phyloP scores from a whole-genome alignment of 2,888 invertebrate species.

The Mesorhabditis belari region DNA sequence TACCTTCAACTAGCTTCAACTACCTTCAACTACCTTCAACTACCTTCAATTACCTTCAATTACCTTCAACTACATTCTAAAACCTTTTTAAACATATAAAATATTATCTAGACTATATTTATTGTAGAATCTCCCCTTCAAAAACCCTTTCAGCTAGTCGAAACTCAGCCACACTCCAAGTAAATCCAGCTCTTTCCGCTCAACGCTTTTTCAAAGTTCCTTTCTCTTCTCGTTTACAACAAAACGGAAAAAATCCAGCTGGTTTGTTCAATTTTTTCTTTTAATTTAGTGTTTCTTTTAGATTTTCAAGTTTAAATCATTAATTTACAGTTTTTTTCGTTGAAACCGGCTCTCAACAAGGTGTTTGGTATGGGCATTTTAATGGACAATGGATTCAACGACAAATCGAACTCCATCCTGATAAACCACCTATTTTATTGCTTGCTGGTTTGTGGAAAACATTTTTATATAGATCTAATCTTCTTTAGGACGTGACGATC shows the following conservation, averaged over 20 bases:
- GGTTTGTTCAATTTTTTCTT: too few relatives aligned
- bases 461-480: too few relatives aligned
- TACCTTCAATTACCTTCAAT: background rate
- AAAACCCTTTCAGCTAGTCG: conserved; percentile 5
- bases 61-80: conserved; percentile 2
- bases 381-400: conserved; percentile 94
- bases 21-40: background rate
- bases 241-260: too few relatives aligned
- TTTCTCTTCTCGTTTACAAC: conserved; percentile 6
- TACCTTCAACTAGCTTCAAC: background rate
- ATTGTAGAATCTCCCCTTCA: too few relatives aligned
- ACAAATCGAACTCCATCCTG: conserved; percentile 93
- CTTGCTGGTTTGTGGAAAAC: too few relatives aligned
- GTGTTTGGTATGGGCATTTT: conserved; percentile 98
- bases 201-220: conserved; percentile 37
- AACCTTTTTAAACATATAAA: too few relatives aligned
- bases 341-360: conserved; percentile 58
- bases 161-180: conserved; percentile 8
- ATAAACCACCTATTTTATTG: conserved; percentile 79
- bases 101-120: too few relatives aligned
- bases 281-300: too few relatives aligned
- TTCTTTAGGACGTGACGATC: conserved; percentile 82
- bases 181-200: conserved; percentile 20
- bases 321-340: conserved; percentile 32
- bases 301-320: background rate